phyloP scores from a whole-genome alignment of 2,888 invertebrate genomes.

The Cantharis nigra region DNA sequence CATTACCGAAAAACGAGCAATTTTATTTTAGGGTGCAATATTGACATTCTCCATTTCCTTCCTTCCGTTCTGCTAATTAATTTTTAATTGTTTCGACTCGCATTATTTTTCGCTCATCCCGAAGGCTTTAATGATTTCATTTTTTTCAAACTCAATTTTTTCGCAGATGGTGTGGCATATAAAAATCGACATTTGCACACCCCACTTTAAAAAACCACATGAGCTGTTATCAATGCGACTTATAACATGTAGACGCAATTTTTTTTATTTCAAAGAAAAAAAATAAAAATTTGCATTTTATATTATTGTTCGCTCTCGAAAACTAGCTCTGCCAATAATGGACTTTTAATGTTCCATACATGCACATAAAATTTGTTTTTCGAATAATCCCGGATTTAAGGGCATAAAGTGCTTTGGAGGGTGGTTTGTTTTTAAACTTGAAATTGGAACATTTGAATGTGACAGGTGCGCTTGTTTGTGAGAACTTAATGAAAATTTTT shows the following conservation, averaged over 20 bases:
- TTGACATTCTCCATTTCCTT: constrained; percentile 11
- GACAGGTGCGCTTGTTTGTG: neutral
- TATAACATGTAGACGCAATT: neutral
- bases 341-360: neutral
- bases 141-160: neutral
- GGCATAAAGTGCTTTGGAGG: neutral
- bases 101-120: neutral
- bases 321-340: neutral
- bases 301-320: neutral
- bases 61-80: constrained; percentile 17
- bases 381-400: neutral
- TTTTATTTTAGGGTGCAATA: neutral
- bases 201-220: neutral
- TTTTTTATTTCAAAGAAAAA: neutral
- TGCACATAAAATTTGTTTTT: neutral
- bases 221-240: neutral
- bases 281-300: neutral
- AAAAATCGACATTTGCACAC: neutral
- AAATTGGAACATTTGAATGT: neutral
- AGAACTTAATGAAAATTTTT: neutral
- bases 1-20: constrained; percentile 7
- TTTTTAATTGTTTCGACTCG: constrained; percentile 2
- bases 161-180: neutral
- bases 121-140: neutral
- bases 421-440: neutral